A percentile compares a stretch with the other conserved stretches of the same genome.
These are phyloP conservation scores for Dendrolimus houi DNA, from an alignment of 2,888 invertebrate genomes.

Conservation along the genomic window DNA sequence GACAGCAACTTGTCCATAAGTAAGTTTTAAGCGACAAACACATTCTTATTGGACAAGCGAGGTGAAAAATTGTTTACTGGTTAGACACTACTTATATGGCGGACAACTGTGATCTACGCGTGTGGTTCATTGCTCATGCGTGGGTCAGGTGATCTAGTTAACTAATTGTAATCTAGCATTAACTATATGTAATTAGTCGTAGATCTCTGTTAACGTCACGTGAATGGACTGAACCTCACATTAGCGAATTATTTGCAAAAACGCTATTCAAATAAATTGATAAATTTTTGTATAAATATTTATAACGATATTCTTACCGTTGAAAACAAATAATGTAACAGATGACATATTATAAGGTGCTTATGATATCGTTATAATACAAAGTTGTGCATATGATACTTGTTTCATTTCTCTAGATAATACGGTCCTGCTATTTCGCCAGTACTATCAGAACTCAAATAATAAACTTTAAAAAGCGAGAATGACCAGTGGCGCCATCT, in stretches of 20 bases:
- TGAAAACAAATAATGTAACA: conserved; percentile 69
- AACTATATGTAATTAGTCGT: conserved; percentile 5
- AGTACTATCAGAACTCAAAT: no score
- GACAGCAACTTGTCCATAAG: no score
- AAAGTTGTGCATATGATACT: conserved; percentile 68
- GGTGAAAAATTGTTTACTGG: no score
- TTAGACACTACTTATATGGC: no score
- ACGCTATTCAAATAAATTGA: conserved; percentile 56
- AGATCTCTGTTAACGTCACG: conserved; percentile 19
- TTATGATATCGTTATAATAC: conserved; percentile 76
- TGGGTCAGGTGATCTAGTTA: no score
- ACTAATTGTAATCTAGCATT: no score
- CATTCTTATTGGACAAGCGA: no score
- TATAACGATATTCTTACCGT: conserved; percentile 71
- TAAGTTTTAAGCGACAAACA: no score
- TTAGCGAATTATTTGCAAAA: conserved; percentile 49
- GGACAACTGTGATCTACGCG: no score
- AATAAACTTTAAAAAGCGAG: no score
- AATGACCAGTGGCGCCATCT: no score
- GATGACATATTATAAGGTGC: conserved; percentile 74
- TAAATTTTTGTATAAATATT: conserved; percentile 74
- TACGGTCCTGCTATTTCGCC: not conserved
- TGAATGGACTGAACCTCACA: conserved; percentile 33
- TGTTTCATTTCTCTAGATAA: conserved; percentile 23
- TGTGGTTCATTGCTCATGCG: no score